Evolutionary conservation across 2,888 invertebrate species (phyloP), one percentile per base, ranked within the genome.

Genomic region (Nomada fucata): DNA sequence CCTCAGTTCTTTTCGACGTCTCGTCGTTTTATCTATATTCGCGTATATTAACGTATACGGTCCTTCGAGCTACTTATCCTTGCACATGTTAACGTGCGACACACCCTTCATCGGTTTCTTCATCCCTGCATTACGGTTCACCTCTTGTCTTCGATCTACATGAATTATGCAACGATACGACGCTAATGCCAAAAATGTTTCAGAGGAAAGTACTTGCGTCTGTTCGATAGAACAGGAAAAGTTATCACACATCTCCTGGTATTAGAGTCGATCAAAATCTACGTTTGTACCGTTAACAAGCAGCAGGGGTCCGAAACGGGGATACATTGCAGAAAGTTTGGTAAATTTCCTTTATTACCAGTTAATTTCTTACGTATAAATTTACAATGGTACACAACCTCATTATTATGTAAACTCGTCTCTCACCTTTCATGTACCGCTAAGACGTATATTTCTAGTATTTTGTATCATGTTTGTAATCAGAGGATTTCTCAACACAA

Each of bases 271-370:
- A 84, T 87, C 84, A 73, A 82, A 89, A 89, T 91, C 90, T 83
- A 85, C 76, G 89, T 91, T 90, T 90, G 75, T 83, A 89, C 88
- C 90, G 85, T 89, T 89, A 89, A 89, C 86, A 90, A 92, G 84
- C 92, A 92, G 53, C 94, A 93, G 4, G 94, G 91, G 82, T 94
- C 94, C 75, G 92, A 93, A 23, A 94, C 93, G 88, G 95, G 95
- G 89, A 95, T 95, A 78, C 94, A 93, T 81, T 94, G 93, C 20
- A 92, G 93, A 84, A 92, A 92, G 73, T 92, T 94, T 36, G 83
- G 94, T 83, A 84, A 74, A 64, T 77, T 83, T 84, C 82, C 84
- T 87, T 87, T 88, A 88, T 88, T 89, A 87, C 81, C 88, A 85
- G 70, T 83, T 85, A 87, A 83, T 86, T 83, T 87, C 85, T 89